Base-by-base conservation (phyloP, 2,797 vertebrate genomes). In the Danio jaintianensis region DNA sequence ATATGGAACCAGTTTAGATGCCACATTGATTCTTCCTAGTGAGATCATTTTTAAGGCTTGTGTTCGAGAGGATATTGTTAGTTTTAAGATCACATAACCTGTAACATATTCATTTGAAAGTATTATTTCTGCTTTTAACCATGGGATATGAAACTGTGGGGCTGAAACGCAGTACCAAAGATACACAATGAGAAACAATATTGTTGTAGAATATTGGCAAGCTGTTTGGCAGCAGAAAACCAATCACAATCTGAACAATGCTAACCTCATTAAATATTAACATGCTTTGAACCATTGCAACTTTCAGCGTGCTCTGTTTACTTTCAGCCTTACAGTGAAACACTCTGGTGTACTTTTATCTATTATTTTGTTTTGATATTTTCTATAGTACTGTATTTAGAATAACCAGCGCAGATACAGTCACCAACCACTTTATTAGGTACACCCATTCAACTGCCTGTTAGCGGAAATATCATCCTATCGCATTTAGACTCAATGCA, bases 181-280 rank as follows among this genome's bases (percentile, higher is more conserved):
- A 7, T 62, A 13, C 66, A 36, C 22, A 38, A 5, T 40, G 16
- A 52, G 29, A 40, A 75, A 52, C 11, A 74, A 74, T 13, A 6
- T 13, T 45, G 70, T 61, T 22, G 22, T 38, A 36, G 45, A 40
- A 63, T 75, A 18, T 20, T 50, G 22, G 29, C 1, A 0, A 16
- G 36, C 10, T 40, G 16, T 52, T 62, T 62, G 38, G 22, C 47
- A 61, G 62, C n/a, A 40, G 9, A 40, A 38, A 75, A 52, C n/a
- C 45, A 22, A 20, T 63, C 59, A 52, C n/a, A 75, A 63, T 20
- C 58, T 13, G 40, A 63, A 63, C 16, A 62, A 75, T 48, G 29
- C 58, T 18, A 20, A 50, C 3, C 7, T 75, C 29, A 40, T 63
- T 75, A 62, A 20, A 40, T 75, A 74, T 61, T 18, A 18, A 75